These are phyloP conservation scores for Pteromalus puparum DNA, from an alignment of 1,140 invertebrate species.

Conservation along the genomic window DNA sequence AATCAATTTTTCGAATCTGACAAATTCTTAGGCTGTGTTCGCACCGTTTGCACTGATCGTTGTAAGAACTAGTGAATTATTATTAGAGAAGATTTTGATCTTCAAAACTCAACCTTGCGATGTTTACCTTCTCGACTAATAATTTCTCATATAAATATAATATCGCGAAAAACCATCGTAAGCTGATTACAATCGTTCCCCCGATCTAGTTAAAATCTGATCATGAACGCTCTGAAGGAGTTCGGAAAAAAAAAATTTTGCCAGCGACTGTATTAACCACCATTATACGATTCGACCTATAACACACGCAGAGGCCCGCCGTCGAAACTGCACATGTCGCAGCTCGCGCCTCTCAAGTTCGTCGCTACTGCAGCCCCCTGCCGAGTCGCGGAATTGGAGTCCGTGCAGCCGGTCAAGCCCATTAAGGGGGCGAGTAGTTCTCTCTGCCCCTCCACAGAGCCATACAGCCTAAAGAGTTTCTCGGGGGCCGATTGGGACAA, in stretches of 20 bases:
- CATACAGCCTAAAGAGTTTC: background rate
- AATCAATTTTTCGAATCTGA: no score
- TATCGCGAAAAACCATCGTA: no score
- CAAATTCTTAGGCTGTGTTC: no score
- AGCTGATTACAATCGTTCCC: no score
- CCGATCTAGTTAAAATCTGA: no score
- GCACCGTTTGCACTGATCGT: no score
- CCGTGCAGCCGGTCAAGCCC: background rate
- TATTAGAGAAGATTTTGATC: no score
- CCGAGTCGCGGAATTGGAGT: background rate
- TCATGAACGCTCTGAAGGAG: no score
- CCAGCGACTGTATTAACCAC: background rate
- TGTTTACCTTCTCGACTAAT: no score
- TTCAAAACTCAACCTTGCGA: no score
- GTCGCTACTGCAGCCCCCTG: background rate
- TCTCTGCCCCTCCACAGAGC: background rate
- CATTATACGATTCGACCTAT: background rate
- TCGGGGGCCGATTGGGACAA: conserved; percentile 20
- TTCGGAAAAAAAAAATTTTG: background rate
- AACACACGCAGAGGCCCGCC: background rate
- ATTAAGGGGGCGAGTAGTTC: conserved; percentile 1
- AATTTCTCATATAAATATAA: no score
- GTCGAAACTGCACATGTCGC: conserved; percentile 13
- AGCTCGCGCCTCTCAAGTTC: background rate
- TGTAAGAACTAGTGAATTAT: no score